Evolutionary conservation across 2,113 vertebrate species (phyloP).

Genomic region (Phyllostomus hastatus): DNA sequence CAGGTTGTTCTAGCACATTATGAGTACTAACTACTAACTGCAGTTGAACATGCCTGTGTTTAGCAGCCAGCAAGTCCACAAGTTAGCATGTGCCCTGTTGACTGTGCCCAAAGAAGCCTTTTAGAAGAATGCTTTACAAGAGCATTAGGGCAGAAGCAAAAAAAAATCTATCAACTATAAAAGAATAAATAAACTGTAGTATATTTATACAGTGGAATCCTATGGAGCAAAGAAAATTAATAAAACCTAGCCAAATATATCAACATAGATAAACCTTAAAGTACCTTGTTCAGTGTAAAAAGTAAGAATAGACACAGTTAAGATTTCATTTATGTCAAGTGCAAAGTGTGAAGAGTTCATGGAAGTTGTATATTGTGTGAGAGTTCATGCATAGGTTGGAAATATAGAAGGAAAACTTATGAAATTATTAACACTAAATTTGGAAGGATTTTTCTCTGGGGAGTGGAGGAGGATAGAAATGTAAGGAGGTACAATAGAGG

Average conservation of each 20-base stretch:
- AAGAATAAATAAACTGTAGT: not conserved
- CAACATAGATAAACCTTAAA: not conserved
- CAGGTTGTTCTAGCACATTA: not conserved
- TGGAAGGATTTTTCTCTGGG: not conserved
- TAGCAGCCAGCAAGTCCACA: not conserved
- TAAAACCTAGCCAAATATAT: not conserved
- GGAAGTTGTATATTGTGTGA: not conserved
- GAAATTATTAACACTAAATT: not conserved
- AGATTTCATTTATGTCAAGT: not conserved
- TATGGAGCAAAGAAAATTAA: not conserved
- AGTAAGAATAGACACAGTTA: not conserved
- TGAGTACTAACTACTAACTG: not conserved
- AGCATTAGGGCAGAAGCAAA: not conserved
- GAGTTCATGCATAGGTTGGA: not conserved
- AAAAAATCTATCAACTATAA: not conserved
- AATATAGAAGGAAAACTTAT: not conserved
- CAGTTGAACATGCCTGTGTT: not conserved
- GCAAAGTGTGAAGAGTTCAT: not conserved
- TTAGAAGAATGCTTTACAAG: not conserved
- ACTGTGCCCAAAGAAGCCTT: not conserved
- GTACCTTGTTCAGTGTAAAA: not conserved
- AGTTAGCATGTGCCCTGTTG: not conserved
- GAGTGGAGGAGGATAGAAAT: not conserved
- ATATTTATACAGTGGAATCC: not conserved
- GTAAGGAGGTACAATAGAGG: not conserved